These are phyloP conservation scores for Elaphurus davidianus DNA, from an alignment of 2,113 vertebrate genomes.

Conservation along the genomic window DNA sequence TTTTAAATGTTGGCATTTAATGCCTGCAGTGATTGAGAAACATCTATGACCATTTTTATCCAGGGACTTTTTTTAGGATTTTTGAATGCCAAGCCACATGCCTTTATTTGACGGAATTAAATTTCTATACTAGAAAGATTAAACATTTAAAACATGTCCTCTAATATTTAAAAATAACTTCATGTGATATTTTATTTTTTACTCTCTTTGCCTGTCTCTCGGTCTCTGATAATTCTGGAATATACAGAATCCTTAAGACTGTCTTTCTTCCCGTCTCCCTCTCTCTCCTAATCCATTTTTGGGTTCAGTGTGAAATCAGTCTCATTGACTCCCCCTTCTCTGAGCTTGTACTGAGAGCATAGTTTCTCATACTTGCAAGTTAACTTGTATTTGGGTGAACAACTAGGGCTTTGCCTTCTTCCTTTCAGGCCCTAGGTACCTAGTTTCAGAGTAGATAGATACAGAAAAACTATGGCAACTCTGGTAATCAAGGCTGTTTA, in stretches of 20 bases:
- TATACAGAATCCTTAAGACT: neutral
- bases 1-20: slow-evolving; percentile 10
- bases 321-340: neutral
- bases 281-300: neutral
- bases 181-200: neutral
- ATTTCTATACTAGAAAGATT: neutral
- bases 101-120: slow-evolving; percentile 4
- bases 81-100: neutral
- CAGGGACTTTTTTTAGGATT: neutral
- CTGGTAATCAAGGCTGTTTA: slow-evolving; percentile 49
- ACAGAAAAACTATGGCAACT: slow-evolving; percentile 38
- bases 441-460: slow-evolving; percentile 21
- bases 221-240: neutral
- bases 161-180: neutral
- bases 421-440: neutral
- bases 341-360: neutral
- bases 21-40: neutral
- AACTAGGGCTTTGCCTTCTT: neutral
- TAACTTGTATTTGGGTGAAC: neutral
- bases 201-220: neutral
- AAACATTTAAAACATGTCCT: neutral
- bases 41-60: neutral
- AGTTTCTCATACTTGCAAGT: neutral
- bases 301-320: neutral
- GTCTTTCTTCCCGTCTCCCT: neutral